Conservation (phyloP, 2,888 invertebrate genomes). For the Stomorhina lunata region DNA sequence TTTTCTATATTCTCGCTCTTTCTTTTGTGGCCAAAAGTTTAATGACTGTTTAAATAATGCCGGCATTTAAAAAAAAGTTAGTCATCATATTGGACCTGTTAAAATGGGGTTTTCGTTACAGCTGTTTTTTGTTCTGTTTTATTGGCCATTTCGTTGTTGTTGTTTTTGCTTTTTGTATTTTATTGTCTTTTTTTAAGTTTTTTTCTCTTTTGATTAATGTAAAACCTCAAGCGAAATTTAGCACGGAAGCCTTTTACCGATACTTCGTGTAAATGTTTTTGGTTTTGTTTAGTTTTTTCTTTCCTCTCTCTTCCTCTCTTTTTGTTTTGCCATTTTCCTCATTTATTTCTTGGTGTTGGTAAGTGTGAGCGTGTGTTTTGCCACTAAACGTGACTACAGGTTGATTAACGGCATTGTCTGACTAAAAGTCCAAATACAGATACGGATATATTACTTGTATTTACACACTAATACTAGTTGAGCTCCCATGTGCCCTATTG, state of each 20-base stretch:
- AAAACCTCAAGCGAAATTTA: slow-evolving; percentile 41
- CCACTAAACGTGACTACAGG: slow-evolving; percentile 59
- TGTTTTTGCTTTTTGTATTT: neutral
- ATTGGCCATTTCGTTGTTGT: neutral
- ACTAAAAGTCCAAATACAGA: slow-evolving; percentile 15
- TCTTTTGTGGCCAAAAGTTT: slow-evolving; percentile 42
- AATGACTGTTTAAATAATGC: slow-evolving; percentile 60
- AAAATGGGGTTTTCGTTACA: neutral
- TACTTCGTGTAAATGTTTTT: neutral
- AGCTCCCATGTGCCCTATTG: neutral
- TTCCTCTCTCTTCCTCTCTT: neutral
- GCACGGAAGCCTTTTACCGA: slow-evolving; percentile 54
- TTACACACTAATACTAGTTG: neutral
- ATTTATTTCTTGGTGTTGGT: neutral
- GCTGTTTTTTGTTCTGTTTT: neutral
- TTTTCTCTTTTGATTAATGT: neutral
- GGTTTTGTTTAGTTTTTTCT: slow-evolving; percentile 7
- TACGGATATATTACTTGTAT: no score
- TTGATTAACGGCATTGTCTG: slow-evolving; percentile 63
- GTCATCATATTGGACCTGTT: neutral
- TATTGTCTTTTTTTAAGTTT: neutral
- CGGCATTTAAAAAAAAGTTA: slow-evolving; percentile 37
- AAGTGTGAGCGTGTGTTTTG: neutral
- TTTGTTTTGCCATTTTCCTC: slow-evolving; percentile 9
- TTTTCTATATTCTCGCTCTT: neutral